These are phyloP conservation scores for Carcinoscorpius rotundicauda DNA, from an alignment of 1,140 invertebrate genomes.

Conservation along the genomic window DNA sequence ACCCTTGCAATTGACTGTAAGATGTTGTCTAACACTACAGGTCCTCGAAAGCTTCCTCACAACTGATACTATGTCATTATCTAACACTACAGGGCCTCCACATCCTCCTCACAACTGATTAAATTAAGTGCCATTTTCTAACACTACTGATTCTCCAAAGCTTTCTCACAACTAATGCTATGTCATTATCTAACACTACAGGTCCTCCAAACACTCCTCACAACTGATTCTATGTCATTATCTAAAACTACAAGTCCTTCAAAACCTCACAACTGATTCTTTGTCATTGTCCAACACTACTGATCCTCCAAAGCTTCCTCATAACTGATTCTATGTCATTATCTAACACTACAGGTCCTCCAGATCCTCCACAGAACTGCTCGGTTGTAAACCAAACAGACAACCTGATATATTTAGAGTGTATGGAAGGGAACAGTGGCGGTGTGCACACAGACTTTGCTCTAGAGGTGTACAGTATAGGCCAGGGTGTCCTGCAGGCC, in stretches of 20 bases:
- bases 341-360: conserved; percentile 28
- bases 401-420: conserved; percentile 62
- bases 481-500: conserved; percentile 39
- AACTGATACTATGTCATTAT: too few relatives aligned
- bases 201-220: conserved; percentile 36
- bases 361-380: conserved; percentile 67
- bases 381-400: conserved; percentile 75
- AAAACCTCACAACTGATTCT: too few relatives aligned
- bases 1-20: too few relatives aligned
- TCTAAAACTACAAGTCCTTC: too few relatives aligned
- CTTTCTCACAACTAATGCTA: too few relatives aligned
- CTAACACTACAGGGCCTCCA: too few relatives aligned
- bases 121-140: background rate
- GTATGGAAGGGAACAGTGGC: conserved; percentile 70
- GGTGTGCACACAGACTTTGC: conserved; percentile 66
- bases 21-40: too few relatives aligned
- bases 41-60: too few relatives aligned
- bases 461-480: conserved; percentile 54
- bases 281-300: too few relatives aligned
- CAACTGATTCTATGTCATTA: too few relatives aligned
- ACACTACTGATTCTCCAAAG: conserved; percentile 35
- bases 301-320: too few relatives aligned
- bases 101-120: too few relatives aligned
- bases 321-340: background rate
- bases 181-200: background rate